Evolutionary conservation across 2,888 invertebrate genomes (phyloP), one percentile per base, ranked within the genome.

Genomic region (Amiota mariae): DNA sequence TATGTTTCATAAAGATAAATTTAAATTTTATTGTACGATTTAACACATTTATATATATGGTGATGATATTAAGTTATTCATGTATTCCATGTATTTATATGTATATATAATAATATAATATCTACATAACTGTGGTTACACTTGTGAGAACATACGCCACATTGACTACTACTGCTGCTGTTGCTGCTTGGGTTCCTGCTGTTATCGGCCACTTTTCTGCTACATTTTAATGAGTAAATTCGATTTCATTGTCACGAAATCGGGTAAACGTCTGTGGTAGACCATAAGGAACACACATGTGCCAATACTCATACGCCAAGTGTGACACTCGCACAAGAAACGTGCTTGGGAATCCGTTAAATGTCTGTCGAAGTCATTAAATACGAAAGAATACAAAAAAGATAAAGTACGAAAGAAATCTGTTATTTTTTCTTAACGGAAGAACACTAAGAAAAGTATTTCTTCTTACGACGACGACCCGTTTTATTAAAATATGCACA

Each of bases 171-270:
- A 46, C n/a, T 18, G 18, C 12, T 61, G 13, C 36, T n/a, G 15
- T 8, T 46, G 64, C 64, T 46, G 46, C n/a, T 36, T n/a, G 18
- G 18, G 20, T 11, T 18, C 46, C n/a, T 12, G n/a, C 8, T 47
- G 47, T 47, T 64, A 51, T 49, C 20, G 67, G 54, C 51, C 51
- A 67, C 24, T 66, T 66, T 72, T 72, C 63, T 80, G 82, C 76
- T 75, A 75, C 76, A 77, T 80, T 84, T 79, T 82, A 83, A 84
- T 84, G 83, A 84, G 82, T 78, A 81, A 84, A 84, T 84, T 85
- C 82, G 82, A 84, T 83, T 82, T 81, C 85, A 81, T 81, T 84
- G 84, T 81, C 84, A 84, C 81, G 84, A 81, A 78, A 64, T 70
- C 72, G 59, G n/a, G 18, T 56, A 54, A 54, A 59, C 48, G 70